These are phyloP conservation scores for Harpalus rufipes DNA, from an alignment of 2,888 invertebrate species.

Conservation along the genomic window DNA sequence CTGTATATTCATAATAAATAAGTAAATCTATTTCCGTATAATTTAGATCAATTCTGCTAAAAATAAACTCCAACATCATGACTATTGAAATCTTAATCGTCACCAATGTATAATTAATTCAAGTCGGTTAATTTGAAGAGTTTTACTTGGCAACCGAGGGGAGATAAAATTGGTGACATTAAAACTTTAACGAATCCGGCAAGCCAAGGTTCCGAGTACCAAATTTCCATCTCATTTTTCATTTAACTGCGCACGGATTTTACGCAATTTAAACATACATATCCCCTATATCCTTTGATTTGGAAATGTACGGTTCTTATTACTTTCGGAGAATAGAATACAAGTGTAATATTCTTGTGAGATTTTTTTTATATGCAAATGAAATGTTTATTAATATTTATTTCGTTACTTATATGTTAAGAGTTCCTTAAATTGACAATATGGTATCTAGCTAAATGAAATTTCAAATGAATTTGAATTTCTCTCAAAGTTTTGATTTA, in stretches of 20 bases:
- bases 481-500: no score
- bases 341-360: no score
- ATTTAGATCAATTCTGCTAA: background rate
- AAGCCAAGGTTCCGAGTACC: constrained; percentile 6
- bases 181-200: constrained; percentile 55
- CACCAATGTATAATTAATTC: constrained; percentile 64
- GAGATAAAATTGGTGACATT: constrained; percentile 63
- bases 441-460: no score
- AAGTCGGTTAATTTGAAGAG: constrained; percentile 57
- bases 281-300: background rate
- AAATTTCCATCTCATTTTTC: constrained; percentile 37
- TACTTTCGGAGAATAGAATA: background rate
- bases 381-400: no score
- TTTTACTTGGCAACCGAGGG: constrained; percentile 16
- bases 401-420: no score
- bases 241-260: constrained; percentile 1
- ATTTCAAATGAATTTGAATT: no score
- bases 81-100: constrained; percentile 59
- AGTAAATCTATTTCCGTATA: no score
- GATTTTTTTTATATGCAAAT: no score
- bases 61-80: background rate
- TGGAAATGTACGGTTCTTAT: background rate
- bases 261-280: constrained; percentile 18
- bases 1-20: no score
- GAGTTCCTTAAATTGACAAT: no score